Conservation (phyloP, 1,140 invertebrate genomes). For the Bombus soroeensis region DNA sequence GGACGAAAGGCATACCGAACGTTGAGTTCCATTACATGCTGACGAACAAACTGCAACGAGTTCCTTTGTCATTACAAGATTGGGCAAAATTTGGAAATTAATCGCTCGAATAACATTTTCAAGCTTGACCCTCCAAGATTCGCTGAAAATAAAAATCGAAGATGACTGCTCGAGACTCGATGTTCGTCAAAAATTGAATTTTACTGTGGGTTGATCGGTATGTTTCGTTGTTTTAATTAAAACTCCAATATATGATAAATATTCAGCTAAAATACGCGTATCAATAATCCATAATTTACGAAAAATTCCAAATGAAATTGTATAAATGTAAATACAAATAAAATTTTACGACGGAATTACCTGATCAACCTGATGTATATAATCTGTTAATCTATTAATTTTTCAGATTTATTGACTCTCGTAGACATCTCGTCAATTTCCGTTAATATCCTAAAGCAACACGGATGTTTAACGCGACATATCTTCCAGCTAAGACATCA, state of each 20-base stretch:
- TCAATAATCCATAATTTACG: neutral
- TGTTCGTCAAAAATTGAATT: neutral
- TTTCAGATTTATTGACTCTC: neutral
- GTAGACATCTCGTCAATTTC: neutral
- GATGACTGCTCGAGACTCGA: too few species aligned
- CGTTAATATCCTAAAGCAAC: neutral
- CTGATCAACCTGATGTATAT: neutral
- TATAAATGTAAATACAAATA: neutral
- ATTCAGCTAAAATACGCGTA: neutral
- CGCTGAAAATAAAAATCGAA: too few species aligned
- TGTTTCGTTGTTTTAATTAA: neutral
- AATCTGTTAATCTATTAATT: neutral
- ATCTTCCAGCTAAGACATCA: neutral
- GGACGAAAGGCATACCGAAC: slow-evolving; percentile 29
- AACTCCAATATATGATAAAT: neutral
- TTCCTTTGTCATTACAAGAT: neutral
- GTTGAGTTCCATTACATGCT: slow-evolving; percentile 16
- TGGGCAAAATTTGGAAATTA: neutral
- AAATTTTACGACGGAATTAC: neutral
- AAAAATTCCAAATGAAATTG: neutral
- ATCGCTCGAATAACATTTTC: neutral
- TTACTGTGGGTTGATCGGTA: neutral
- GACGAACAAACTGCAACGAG: neutral
- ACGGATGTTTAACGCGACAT: neutral
- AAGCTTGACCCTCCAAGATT: neutral